Conservation (phyloP, 2,888 invertebrate genomes). For the Leuctra nigra region DNA sequence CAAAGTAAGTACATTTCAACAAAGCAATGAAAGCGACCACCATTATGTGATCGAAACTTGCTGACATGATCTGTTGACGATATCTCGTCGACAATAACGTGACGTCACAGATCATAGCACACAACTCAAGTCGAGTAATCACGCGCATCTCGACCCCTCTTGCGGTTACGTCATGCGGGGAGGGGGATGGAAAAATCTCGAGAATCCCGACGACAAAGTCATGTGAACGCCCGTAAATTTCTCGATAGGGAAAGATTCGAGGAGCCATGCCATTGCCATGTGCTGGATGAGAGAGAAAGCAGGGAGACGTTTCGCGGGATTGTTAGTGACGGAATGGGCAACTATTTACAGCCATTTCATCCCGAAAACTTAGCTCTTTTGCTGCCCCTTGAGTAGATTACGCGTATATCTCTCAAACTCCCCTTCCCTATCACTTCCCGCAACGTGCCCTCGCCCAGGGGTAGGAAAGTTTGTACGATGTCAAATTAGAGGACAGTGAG, state of each 20-base stretch:
- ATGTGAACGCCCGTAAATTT: conserved; percentile 22
- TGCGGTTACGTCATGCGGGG: conserved; percentile 1
- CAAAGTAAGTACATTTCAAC: no score
- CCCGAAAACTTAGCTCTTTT: conserved; percentile 18
- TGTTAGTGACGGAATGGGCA: conserved; percentile 14
- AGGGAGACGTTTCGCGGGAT: conserved; percentile 3
- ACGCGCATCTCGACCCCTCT: neutral
- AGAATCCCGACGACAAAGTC: conserved; percentile 17
- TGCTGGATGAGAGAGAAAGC: no score
- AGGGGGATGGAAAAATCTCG: neutral
- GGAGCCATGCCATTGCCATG: no score
- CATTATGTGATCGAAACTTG: no score
- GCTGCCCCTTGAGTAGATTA: conserved; percentile 17
- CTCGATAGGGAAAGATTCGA: conserved; percentile 21
- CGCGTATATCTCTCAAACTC: conserved; percentile 1
- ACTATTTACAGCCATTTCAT: conserved; percentile 20
- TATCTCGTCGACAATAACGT: no score
- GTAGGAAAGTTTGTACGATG: neutral
- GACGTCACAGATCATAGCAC: conserved; percentile 10
- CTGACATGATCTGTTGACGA: no score
- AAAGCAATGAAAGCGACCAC: no score
- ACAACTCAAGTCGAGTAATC: conserved; percentile 11
- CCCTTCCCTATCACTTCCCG: conserved; percentile 5
- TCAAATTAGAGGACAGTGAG: neutral
- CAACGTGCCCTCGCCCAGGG: neutral